A percentile compares a stretch with the other conserved stretches of the same genome.
phyloP scores from a whole-genome alignment of 2,888 invertebrate genomes.

The Zygogramma bicolorata region DNA sequence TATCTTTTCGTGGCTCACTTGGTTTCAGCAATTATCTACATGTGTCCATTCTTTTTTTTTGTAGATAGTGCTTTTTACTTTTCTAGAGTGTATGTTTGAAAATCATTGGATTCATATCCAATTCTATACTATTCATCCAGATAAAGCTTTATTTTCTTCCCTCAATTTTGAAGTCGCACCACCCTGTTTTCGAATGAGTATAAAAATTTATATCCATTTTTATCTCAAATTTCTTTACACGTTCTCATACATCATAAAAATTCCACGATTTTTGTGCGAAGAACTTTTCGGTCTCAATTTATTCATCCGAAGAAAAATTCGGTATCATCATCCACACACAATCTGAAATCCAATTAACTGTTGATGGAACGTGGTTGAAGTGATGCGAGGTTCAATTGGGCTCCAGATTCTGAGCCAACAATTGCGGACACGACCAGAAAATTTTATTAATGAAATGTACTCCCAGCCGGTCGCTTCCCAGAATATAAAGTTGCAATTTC shows the following conservation, averaged over 20 bases:
- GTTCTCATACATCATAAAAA: not conserved
- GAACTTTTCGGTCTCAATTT: not conserved
- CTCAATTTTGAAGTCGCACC: too few relatives aligned
- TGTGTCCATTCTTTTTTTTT: too few relatives aligned
- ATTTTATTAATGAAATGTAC: conserved; percentile 61
- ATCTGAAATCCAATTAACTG: conserved; percentile 58
- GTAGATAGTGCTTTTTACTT: too few relatives aligned
- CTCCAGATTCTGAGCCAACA: conserved; percentile 53
- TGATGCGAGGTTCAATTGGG: conserved; percentile 53
- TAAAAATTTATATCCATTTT: too few relatives aligned
- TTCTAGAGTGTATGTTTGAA: too few relatives aligned
- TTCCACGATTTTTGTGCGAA: not conserved
- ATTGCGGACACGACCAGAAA: conserved; percentile 59
- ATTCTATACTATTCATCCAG: too few relatives aligned
- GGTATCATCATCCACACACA: conserved; percentile 37
- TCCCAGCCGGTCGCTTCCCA: conserved; percentile 54
- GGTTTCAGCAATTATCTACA: too few relatives aligned
- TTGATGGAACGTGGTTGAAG: conserved; percentile 53
- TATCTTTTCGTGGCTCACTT: too few relatives aligned
- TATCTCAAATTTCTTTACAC: too few relatives aligned
- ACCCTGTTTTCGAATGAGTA: too few relatives aligned
- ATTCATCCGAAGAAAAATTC: conserved; percentile 13
- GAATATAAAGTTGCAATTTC: conserved; percentile 58
- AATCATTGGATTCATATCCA: too few relatives aligned
- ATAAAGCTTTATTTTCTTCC: too few relatives aligned